Conservation (phyloP, 2,113 vertebrate genomes). For the Verasper variegatus region DNA sequence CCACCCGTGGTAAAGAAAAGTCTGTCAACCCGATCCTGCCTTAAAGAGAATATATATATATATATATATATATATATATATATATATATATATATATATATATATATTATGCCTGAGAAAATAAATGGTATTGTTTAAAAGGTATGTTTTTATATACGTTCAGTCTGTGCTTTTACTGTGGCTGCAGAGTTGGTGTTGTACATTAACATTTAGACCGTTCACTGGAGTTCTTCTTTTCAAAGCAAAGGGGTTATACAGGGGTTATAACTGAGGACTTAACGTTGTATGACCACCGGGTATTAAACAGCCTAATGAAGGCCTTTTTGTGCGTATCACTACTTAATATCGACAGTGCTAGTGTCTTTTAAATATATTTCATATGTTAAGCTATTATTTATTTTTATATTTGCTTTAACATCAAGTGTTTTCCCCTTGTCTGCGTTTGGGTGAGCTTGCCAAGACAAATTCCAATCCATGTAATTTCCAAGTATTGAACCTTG, state of each 20-base stretch:
- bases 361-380: no score
- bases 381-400: no score
- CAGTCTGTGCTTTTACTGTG: no score
- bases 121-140: constrained; percentile 54
- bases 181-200: background rate
- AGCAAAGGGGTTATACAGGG: background rate
- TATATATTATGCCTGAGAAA: constrained; percentile 41
- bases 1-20: constrained; percentile 67
- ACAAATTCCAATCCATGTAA: no score
- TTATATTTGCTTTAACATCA: no score
- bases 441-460: no score
- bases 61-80: background rate
- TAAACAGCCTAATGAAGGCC: no score
- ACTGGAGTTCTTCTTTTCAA: background rate
- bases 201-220: background rate
- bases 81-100: constrained; percentile 54
- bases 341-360: no score
- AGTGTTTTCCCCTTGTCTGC: no score
- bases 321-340: no score
- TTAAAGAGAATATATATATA: constrained; percentile 60
- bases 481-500: no score
- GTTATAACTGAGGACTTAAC: background rate
- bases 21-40: constrained; percentile 52
- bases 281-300: background rate
- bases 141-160: constrained; percentile 6